These are phyloP conservation scores for Malthinus flaveolus DNA, from an alignment of 2,888 invertebrate species.

Conservation along the genomic window DNA sequence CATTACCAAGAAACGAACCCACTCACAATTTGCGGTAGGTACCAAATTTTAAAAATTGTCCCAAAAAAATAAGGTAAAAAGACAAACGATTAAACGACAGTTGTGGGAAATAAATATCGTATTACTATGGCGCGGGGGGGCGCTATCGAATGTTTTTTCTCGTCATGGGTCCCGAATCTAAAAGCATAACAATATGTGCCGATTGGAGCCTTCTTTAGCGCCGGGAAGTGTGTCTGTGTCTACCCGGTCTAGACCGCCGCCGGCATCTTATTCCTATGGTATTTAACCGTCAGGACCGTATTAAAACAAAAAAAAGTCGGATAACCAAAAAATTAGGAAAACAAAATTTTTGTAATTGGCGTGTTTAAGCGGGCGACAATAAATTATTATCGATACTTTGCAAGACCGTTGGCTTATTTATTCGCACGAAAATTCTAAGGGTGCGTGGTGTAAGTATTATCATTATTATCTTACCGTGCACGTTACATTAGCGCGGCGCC, in stretches of 20 bases:
- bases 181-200: constrained; percentile 40
- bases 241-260: constrained; percentile 40
- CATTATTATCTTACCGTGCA: no score
- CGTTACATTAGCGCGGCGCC: no score
- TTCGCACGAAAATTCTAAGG: no score
- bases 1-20: background rate
- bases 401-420: no score
- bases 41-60: background rate
- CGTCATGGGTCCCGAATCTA: constrained; percentile 31
- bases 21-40: background rate
- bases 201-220: constrained; percentile 42
- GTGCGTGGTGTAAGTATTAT: no score
- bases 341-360: no score
- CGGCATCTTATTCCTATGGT: constrained; percentile 37
- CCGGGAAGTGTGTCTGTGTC: constrained; percentile 42
- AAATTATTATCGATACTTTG: no score
- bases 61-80: background rate
- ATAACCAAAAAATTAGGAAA: no score
- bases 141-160: background rate
- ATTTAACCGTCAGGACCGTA: constrained; percentile 36
- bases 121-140: constrained; percentile 14
- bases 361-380: no score
- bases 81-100: constrained; percentile 8
- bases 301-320: background rate
- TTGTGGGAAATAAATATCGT: constrained; percentile 18